Conservation (phyloP, 2,113 vertebrate species). For the Calidris pugnax region DNA sequence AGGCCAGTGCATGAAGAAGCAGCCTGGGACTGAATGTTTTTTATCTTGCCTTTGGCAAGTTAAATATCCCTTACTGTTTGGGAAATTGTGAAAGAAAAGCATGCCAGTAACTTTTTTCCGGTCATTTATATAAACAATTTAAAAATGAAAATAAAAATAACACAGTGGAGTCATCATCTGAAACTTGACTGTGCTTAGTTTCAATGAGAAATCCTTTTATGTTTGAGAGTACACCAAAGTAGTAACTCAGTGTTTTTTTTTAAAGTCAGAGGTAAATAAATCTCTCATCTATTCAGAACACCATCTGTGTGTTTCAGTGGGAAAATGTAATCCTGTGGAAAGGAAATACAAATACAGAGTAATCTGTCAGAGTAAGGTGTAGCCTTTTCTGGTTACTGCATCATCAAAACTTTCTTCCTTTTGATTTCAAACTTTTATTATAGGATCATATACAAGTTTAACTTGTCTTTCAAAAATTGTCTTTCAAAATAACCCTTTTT, state of each 20-base stretch:
- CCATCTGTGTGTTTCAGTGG: not conserved
- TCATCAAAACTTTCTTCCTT: not conserved
- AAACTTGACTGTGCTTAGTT: not conserved
- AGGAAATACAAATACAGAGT: not conserved
- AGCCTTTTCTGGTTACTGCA: not conserved
- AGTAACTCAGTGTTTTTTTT: not conserved
- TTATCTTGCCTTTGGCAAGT: not conserved
- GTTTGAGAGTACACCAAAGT: not conserved
- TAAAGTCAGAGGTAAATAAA: not conserved
- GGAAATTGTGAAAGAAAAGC: not conserved
- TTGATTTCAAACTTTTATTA: not conserved
- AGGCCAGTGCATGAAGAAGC: rapidly evolving
- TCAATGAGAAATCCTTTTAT: not conserved
- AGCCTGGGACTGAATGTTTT: not conserved
- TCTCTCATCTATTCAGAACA: not conserved
- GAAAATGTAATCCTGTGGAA: not conserved
- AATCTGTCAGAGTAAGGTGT: not conserved
- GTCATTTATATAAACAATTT: not conserved
- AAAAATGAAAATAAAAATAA: not conserved
- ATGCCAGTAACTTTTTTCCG: not conserved
- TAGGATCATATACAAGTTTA: not conserved
- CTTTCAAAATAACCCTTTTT: not conserved
- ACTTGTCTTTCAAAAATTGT: too few relatives aligned
- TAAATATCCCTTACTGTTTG: not conserved
- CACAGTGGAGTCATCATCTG: not conserved